Conservation (phyloP, 1,140 invertebrate species). For the Solenopsis invicta region DNA sequence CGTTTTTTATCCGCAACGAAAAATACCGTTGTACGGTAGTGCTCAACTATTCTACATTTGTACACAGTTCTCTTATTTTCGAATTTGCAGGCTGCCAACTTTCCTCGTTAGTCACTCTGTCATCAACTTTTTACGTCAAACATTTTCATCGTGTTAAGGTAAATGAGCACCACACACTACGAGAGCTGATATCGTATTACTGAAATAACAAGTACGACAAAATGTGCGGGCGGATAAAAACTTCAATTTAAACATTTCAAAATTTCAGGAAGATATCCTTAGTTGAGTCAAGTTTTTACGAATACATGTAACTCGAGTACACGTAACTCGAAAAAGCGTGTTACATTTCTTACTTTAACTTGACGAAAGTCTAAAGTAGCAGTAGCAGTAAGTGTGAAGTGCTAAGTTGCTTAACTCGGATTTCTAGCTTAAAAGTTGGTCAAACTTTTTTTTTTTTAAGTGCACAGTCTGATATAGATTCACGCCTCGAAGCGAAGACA, state of each 20-base stretch:
- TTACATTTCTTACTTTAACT: not conserved
- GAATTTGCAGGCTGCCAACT: conserved; percentile 40
- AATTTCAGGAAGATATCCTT: not conserved
- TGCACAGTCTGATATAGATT: not conserved
- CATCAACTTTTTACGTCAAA: conserved; percentile 12
- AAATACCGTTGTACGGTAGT: conserved; percentile 20
- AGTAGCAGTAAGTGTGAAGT: not conserved
- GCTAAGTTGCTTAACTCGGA: not conserved
- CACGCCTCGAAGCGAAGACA: not conserved
- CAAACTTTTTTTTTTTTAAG: not conserved
- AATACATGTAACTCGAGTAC: not conserved
- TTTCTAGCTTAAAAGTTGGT: not conserved
- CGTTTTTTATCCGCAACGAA: conserved; percentile 34
- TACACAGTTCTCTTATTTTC: conserved; percentile 33
- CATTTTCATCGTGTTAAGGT: conserved; percentile 34
- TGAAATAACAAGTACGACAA: not conserved
- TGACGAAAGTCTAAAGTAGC: not conserved
- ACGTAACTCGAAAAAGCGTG: not conserved
- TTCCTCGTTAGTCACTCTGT: conserved; percentile 54
- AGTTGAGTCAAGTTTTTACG: not conserved
- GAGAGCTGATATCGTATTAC: not conserved
- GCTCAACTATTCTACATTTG: conserved; percentile 30
- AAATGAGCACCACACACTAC: not conserved
- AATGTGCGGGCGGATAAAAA: not conserved
- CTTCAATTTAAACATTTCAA: not conserved